Base-by-base conservation (phyloP, 1,140 invertebrate species). In the Riptortus pedestris region DNA sequence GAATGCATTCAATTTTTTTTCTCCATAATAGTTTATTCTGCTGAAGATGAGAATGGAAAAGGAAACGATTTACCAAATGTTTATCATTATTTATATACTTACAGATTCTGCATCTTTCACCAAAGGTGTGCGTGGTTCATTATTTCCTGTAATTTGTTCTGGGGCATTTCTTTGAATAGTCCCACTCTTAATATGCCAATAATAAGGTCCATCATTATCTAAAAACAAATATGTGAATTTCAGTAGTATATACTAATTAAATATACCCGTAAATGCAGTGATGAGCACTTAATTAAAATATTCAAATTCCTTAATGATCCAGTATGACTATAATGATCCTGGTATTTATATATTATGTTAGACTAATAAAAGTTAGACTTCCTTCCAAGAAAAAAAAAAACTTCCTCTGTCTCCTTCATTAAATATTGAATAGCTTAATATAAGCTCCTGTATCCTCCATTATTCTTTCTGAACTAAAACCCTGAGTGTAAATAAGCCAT, bases 171-270 rank as follows among this genome's bases (percentile, higher is more conserved):
- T 80, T 73, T 96, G 94, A 71, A 97, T 97, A 0, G 93, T 96
- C 11, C 95, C 95, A 73, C 91, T 96, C 75, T 96, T 95, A 70
- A 97, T 94, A 77, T 98, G 95, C 94, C 94, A 98, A 75, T 95
- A 98, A 75, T 97, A 97, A 1, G 92, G 87, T 14, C 92, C 92
- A 74, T 90, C 86, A 71, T 88, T 90, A 78, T 95, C 93, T 91
- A 77, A 65, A 80, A 73, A 48, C 33, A 51, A 45, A 12, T 45
- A 28, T 4, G 58, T 60, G n/a, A 2, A 24, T 27, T 3, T n/a
- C n/a, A n/a, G n/a, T n/a, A n/a, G n/a, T n/a, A n/a, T n/a, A n/a
- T n/a, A n/a, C n/a, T 11, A 9, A 43, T n/a, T 43, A 9, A 43
- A 43, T n/a, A 11, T 9, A 11, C 9, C 9, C n/a, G 9, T 9